Conservation (phyloP, 2,888 invertebrate genomes). For the Polydrusus tereticollis region DNA sequence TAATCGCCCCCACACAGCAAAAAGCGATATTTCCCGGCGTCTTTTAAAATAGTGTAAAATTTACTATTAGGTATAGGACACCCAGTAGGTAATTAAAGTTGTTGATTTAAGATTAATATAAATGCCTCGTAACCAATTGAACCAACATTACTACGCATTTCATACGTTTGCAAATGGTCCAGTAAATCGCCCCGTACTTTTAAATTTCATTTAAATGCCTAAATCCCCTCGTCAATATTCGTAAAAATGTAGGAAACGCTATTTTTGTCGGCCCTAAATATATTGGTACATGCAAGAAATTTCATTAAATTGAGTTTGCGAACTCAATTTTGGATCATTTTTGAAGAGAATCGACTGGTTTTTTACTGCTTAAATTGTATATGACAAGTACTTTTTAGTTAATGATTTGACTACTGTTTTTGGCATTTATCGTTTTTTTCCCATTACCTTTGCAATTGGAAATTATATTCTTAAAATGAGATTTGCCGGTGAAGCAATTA, state of each 20-base stretch:
- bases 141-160: not conserved
- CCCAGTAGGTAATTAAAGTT: too few species aligned
- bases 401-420: slow-evolving; percentile 2
- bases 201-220: slow-evolving; percentile 5
- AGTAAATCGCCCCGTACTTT: slow-evolving; percentile 1
- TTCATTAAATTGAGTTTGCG: slow-evolving; percentile 1
- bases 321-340: not conserved
- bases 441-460: not conserved
- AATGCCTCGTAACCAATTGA: not conserved
- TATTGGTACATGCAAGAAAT: not conserved
- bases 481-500: too few species aligned
- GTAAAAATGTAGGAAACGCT: slow-evolving; percentile 7
- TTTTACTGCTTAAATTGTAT: not conserved
- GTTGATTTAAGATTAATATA: too few species aligned
- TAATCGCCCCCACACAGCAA: too few species aligned
- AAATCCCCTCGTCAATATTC: slow-evolving; percentile 13
- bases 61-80: too few species aligned
- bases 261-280: slow-evolving; percentile 8
- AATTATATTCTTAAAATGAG: not conserved
- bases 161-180: slow-evolving; percentile 1
- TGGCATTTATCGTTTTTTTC: not conserved
- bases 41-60: too few species aligned
- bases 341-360: not conserved
- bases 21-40: too few species aligned
- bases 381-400: not conserved